phyloP scores from a whole-genome alignment of 2,888 invertebrate genomes.

The Sphecodes monilicornis region DNA sequence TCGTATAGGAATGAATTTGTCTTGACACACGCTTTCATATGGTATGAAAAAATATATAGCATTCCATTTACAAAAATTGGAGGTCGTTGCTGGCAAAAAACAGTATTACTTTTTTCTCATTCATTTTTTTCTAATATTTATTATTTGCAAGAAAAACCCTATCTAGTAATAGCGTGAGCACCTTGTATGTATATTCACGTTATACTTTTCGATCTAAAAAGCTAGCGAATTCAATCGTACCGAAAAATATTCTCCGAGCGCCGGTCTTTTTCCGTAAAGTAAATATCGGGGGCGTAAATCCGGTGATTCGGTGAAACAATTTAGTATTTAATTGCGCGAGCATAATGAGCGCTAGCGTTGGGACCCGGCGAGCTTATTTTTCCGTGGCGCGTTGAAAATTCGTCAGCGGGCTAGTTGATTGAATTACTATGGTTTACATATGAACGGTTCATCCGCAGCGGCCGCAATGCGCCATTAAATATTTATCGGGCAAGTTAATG shows the following conservation, averaged over 20 bases:
- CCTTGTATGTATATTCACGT: too few species aligned
- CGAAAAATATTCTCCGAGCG: neutral
- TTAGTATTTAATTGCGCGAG: slow-evolving; percentile 12
- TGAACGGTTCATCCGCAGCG: slow-evolving; percentile 34
- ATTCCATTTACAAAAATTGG: too few species aligned
- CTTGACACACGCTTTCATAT: too few species aligned
- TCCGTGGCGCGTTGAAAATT: slow-evolving; percentile 18
- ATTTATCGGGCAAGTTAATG: slow-evolving; percentile 56
- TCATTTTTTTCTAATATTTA: too few species aligned
- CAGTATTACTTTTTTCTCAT: too few species aligned
- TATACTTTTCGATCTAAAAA: too few species aligned
- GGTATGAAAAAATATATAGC: too few species aligned
- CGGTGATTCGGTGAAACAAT: neutral
- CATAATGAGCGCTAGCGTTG: neutral
- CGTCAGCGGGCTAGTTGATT: slow-evolving; percentile 29
- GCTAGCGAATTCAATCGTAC: neutral
- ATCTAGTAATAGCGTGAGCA: too few species aligned
- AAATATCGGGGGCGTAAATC: slow-evolving; percentile 8
- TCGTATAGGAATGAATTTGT: too few species aligned
- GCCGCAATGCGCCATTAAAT: slow-evolving; percentile 47
- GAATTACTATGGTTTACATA: slow-evolving; percentile 41
- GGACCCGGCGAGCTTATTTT: slow-evolving; percentile 5
- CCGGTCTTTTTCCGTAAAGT: neutral
- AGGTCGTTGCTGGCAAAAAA: too few species aligned
- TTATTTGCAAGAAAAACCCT: too few species aligned